phyloP scores from a whole-genome alignment of 1,140 invertebrate genomes.

The Ridgeia piscesae region DNA sequence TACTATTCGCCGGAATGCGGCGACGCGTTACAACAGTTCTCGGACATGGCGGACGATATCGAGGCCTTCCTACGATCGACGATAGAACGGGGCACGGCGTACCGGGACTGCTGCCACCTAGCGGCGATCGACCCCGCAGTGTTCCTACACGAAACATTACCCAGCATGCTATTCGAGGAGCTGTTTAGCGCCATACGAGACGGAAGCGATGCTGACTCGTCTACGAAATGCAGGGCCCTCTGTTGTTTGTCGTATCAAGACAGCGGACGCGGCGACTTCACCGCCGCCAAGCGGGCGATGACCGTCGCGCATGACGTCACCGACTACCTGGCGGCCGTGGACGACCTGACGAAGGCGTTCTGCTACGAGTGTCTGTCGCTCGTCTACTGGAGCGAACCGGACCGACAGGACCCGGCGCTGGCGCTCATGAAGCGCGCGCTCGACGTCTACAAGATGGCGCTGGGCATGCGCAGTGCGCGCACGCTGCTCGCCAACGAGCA shows the following conservation, averaged over 20 bases:
- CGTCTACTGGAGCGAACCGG: constrained; percentile 19
- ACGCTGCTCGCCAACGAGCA: constrained; percentile 22
- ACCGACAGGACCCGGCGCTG: neutral
- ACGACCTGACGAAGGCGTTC: constrained; percentile 17
- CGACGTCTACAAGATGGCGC: constrained; percentile 11
- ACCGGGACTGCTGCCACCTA: neutral
- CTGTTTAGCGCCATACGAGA: neutral
- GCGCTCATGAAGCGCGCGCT: constrained; percentile 19
- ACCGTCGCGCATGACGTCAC: constrained; percentile 9
- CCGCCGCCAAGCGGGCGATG: neutral
- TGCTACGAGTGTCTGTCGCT: constrained; percentile 17
- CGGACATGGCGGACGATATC: neutral
- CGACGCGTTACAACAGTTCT: neutral
- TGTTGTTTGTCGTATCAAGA: constrained; percentile 12
- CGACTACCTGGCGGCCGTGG: neutral
- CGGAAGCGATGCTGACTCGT: neutral
- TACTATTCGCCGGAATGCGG: neutral
- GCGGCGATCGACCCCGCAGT: constrained; percentile 20
- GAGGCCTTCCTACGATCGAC: neutral
- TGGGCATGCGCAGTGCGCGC: constrained; percentile 3
- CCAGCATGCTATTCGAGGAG: neutral
- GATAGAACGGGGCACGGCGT: constrained; percentile 14
- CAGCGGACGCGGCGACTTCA: neutral
- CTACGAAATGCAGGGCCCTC: constrained; percentile 7
- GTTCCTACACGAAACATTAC: constrained; percentile 18